Percentiles rank a stretch among this genome's conserved stretches.
Evolutionary conservation across 2,113 vertebrate genomes (phyloP).

Genomic region (rat (Rattus norvegicus)): GRCr8 NC_086033.1:15834001-15834500

Average conservation of each 20-base stretch:
- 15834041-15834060: background rate
- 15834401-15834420: constrained; percentile 84
- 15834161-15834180: background rate
- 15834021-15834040: background rate
- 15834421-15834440: constrained; percentile 84
- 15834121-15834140: background rate
- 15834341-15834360: constrained; percentile 73
- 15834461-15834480: constrained; percentile 80
- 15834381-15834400: constrained; percentile 88
- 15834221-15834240: background rate
- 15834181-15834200: background rate
- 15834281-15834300: constrained; percentile 7
- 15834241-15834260: background rate
- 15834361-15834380: constrained; percentile 89
- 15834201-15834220: background rate
- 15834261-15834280: background rate
- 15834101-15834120: background rate
- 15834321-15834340: background rate
- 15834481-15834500: constrained; percentile 75
- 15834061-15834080: background rate
- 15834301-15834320: constrained; percentile 3
- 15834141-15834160: background rate
- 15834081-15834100: background rate
- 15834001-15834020: background rate
- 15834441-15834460: constrained; percentile 83